Evolutionary conservation across 2,113 vertebrate genomes (phyloP).

Genomic region (Halichoeres trimaculatus): DNA sequence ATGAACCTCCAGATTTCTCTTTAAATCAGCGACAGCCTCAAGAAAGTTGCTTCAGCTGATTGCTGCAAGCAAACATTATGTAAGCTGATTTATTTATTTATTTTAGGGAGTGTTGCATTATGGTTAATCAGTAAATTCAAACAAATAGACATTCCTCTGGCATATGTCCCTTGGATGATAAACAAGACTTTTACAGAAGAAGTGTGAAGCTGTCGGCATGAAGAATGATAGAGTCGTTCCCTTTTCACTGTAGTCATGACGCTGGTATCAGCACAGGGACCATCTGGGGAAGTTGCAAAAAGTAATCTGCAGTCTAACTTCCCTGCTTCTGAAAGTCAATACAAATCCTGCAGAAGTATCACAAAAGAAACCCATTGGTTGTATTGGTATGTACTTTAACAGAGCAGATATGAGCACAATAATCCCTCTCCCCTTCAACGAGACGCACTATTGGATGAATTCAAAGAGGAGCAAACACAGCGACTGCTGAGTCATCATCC

Average conservation of each 20-base stretch:
- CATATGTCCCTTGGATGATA: conserved; percentile 35
- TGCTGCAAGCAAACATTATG: conserved; percentile 35
- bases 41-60: background rate
- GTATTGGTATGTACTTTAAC: conserved; percentile 20
- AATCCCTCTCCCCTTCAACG: conserved; percentile 20
- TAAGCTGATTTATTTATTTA: conserved; percentile 40
- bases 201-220: conserved; percentile 7
- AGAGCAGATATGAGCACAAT: conserved; percentile 17
- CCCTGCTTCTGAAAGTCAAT: conserved; percentile 8
- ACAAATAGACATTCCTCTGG: background rate
- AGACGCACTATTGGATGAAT: conserved; percentile 49
- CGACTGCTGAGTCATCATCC: conserved; percentile 73
- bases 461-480: conserved; percentile 31
- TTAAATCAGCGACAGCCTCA: conserved; percentile 3
- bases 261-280: background rate
- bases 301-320: conserved; percentile 6
- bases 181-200: conserved; percentile 16
- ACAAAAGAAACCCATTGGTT: background rate
- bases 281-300: conserved; percentile 17
- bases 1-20: conserved; percentile 21
- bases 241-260: conserved; percentile 9
- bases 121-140: background rate
- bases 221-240: conserved; percentile 4
- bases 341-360: background rate
- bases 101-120: conserved; percentile 35